Percentiles rank a stretch among this genome's conserved stretches.
These are phyloP conservation scores for Marronus borbonicus DNA, from an alignment of 2,888 invertebrate species.

Conservation along the genomic window DNA sequence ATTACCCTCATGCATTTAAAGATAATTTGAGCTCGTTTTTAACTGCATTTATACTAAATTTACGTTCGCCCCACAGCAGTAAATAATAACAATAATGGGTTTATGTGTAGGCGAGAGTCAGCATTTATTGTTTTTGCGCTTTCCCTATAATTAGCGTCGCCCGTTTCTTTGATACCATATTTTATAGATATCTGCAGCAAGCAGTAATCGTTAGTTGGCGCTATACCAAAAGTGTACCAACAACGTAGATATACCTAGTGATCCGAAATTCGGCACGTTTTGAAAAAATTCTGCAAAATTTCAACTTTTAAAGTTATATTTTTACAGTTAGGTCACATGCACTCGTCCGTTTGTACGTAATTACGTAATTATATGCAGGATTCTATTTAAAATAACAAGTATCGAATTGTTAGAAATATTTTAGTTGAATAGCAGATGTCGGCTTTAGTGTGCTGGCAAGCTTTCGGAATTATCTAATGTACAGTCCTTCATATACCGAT, in stretches of 20 bases:
- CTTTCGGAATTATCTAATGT: too few relatives aligned
- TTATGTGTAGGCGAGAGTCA: background rate
- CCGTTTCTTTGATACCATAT: background rate
- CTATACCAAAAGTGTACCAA: background rate
- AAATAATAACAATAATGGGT: conserved; percentile 5
- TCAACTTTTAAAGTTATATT: too few relatives aligned
- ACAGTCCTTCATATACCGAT: too few relatives aligned
- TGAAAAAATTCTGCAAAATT: too few relatives aligned
- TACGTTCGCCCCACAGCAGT: background rate
- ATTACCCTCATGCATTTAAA: background rate
- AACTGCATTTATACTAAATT: background rate
- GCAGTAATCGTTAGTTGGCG: background rate
- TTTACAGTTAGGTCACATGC: too few relatives aligned
- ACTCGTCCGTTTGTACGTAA: too few relatives aligned
- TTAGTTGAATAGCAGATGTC: too few relatives aligned
- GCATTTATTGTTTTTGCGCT: conserved; percentile 9
- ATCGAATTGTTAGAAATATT: too few relatives aligned
- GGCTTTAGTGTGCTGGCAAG: too few relatives aligned
- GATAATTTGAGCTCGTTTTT: background rate
- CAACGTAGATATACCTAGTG: background rate
- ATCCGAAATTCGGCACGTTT: too few relatives aligned
- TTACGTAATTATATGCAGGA: too few relatives aligned
- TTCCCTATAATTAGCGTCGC: background rate
- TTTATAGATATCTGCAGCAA: background rate
- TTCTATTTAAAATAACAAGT: too few relatives aligned